Evolutionary conservation across 2,113 vertebrate genomes (phyloP).

Genomic region (Andinoacara biseriatus): DNA sequence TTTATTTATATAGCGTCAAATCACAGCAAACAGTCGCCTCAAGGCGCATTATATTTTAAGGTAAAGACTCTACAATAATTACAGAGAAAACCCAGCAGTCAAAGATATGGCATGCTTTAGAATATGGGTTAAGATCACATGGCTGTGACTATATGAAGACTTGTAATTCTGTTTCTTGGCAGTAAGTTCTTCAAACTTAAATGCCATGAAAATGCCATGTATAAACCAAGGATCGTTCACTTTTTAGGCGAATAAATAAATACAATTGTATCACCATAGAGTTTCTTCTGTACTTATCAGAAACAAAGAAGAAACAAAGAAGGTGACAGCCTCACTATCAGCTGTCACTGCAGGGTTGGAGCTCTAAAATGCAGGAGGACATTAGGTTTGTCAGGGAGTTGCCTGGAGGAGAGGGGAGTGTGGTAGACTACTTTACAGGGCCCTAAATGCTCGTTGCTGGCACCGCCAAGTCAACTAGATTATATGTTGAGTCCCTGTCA

Average conservation of each 20-base stretch:
- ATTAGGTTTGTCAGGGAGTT: slow-evolving; percentile 44
- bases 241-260: too few species aligned
- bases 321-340: slow-evolving; percentile 47
- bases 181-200: not conserved
- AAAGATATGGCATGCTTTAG: not conserved
- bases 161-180: not conserved
- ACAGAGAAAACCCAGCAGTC: too few species aligned
- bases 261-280: not conserved
- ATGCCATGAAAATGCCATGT: not conserved
- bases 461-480: slow-evolving; percentile 11
- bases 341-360: slow-evolving; percentile 29
- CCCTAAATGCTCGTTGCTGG: slow-evolving; percentile 53
- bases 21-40: too few species aligned
- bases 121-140: not conserved
- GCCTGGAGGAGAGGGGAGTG: slow-evolving; percentile 31
- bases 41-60: too few species aligned
- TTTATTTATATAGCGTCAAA: too few species aligned
- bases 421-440: slow-evolving; percentile 48
- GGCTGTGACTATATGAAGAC: not conserved
- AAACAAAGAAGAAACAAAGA: slow-evolving; percentile 62
- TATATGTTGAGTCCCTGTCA: not conserved
- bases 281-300: not conserved
- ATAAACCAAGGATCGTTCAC: too few species aligned
- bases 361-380: slow-evolving; percentile 26
- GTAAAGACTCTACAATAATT: too few species aligned